phyloP scores from a whole-genome alignment of 2,888 invertebrate genomes.

The Trilocha varians region DNA sequence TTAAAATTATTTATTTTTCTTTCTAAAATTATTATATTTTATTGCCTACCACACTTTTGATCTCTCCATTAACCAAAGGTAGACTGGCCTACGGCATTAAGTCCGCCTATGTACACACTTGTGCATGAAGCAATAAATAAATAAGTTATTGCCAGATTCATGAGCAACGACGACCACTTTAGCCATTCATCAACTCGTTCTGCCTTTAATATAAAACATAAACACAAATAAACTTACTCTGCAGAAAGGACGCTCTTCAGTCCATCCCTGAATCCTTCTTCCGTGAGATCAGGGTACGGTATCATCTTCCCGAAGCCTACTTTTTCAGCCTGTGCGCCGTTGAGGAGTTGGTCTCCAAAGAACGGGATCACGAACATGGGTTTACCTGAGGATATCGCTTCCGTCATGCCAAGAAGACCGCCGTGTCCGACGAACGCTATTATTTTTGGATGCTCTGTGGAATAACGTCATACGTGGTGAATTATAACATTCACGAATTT shows the following conservation, averaged over 20 bases:
- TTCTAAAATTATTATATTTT: too few relatives aligned
- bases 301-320: conserved; percentile 68
- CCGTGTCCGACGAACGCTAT: conserved; percentile 76
- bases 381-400: conserved; percentile 74
- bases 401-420: conserved; percentile 75
- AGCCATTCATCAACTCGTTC: too few relatives aligned
- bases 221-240: conserved; percentile 51
- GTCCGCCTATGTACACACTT: too few relatives aligned
- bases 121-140: too few relatives aligned
- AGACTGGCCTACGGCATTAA: too few relatives aligned
- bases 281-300: conserved; percentile 61
- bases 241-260: conserved; percentile 65
- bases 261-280: conserved; percentile 62
- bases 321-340: conserved; percentile 65
- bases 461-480: too few relatives aligned
- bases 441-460: conserved; percentile 73
- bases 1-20: too few relatives aligned
- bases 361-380: conserved; percentile 76
- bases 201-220: not conserved
- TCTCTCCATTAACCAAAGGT: too few relatives aligned
- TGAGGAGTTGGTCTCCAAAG: conserved; percentile 75
- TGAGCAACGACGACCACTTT: too few relatives aligned
- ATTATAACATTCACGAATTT: too few relatives aligned
- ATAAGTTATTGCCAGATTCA: too few relatives aligned
- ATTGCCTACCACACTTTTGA: too few relatives aligned